Evolutionary conservation across 2,797 vertebrate species (phyloP).

Genomic region (Poeciliopsis gracilis): DNA sequence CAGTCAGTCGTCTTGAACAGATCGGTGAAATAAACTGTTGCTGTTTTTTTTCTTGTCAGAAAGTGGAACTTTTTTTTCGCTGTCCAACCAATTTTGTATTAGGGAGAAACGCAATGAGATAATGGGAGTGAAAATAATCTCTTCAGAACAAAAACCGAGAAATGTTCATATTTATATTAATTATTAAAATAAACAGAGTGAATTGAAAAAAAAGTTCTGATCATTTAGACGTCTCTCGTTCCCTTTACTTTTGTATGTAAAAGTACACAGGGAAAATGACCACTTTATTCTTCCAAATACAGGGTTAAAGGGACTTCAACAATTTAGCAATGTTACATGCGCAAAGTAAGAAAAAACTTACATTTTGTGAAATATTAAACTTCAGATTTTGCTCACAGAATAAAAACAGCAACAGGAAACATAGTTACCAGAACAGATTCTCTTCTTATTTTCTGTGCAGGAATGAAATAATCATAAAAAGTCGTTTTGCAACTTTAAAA

Average conservation of each 20-base stretch:
- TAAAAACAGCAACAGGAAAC: background rate
- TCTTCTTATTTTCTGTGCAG: background rate
- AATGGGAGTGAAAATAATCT: background rate
- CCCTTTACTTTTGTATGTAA: background rate
- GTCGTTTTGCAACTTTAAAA: background rate
- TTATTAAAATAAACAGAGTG: background rate
- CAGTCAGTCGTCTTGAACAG: constrained; percentile 22
- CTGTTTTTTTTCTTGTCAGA: background rate
- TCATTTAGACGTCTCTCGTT: background rate
- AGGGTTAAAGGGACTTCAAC: background rate
- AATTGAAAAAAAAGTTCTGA: background rate
- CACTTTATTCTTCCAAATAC: background rate
- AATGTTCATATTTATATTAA: background rate
- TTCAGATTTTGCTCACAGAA: background rate
- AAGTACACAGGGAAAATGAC: background rate
- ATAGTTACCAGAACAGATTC: background rate
- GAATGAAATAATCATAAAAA: background rate
- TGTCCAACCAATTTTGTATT: background rate
- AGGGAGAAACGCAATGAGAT: background rate
- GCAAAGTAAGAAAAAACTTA: background rate
- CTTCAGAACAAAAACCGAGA: background rate
- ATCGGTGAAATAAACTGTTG: background rate
- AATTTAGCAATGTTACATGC: background rate
- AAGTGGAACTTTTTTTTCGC: background rate
- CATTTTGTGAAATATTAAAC: background rate